Conservation (phyloP, 35 echinoderm and acorn worm genomes). For the Lytechinus variegatus region DNA sequence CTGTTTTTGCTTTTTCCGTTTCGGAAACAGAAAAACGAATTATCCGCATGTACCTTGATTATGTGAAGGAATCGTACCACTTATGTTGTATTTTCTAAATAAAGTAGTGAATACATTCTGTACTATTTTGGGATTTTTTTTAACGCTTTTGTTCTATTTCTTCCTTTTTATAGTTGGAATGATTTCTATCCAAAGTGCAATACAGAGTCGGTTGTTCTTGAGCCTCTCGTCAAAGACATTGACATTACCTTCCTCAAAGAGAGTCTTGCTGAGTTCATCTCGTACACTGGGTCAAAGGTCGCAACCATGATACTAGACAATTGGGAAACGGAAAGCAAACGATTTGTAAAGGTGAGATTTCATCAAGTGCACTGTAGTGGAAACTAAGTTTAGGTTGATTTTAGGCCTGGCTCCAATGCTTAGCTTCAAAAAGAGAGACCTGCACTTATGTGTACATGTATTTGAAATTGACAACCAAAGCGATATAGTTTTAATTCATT, state of each 20-base stretch:
- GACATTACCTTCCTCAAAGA: conserved; percentile 82
- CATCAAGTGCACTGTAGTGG: too few species aligned
- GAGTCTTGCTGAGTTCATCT: conserved; percentile 67
- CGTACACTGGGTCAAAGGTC: conserved; percentile 76
- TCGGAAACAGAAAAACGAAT: too few species aligned
- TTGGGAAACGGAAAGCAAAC: conserved; percentile 76
- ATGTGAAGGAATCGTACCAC: too few species aligned
- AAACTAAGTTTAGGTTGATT: background rate
- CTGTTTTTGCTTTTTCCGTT: too few species aligned
- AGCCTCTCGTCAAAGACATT: conserved; percentile 80
- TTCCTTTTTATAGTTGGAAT: conserved; percentile 52
- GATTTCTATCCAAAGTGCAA: conserved; percentile 84
- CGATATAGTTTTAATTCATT: background rate
- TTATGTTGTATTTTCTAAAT: too few species aligned
- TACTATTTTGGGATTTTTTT: too few species aligned
- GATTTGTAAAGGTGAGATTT: conserved; percentile 83
- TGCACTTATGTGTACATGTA: background rate
- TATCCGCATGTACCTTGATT: too few species aligned
- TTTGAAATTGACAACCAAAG: background rate
- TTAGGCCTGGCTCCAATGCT: too few species aligned
- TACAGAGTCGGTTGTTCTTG: conserved; percentile 79
- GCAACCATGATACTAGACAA: conserved; percentile 67
- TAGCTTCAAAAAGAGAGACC: too few species aligned
- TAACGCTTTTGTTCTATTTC: background rate
- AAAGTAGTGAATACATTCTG: too few species aligned